Conservation (phyloP, 2,888 invertebrate genomes). For the Heliothis peltigera region DNA sequence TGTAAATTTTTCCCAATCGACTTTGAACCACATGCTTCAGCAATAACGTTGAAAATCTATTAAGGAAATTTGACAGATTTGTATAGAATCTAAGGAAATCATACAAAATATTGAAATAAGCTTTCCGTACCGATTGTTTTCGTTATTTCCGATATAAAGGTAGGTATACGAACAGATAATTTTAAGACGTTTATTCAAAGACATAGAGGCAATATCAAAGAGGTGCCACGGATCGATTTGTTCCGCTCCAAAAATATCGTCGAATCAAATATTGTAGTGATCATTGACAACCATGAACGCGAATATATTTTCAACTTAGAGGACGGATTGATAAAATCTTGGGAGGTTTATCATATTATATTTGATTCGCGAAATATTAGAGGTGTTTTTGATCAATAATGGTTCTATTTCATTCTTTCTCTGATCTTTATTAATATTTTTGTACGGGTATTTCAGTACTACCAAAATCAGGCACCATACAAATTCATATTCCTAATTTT, state of each 20-base stretch:
- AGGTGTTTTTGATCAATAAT: no score
- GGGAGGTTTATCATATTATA: background rate
- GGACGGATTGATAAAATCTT: constrained; percentile 2
- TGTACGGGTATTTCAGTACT: no score
- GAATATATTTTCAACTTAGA: constrained; percentile 39
- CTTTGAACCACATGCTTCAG: no score
- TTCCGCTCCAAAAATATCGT: constrained; percentile 43
- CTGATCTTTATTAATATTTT: no score
- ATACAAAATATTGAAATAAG: constrained; percentile 19
- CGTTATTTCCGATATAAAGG: constrained; percentile 21
- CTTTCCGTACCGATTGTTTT: constrained; percentile 29
- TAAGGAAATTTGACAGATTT: no score
- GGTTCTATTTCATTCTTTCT: no score
- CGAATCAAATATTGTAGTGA: constrained; percentile 53
- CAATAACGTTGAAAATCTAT: no score
- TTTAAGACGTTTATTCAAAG: constrained; percentile 41
- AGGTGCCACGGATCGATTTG: constrained; percentile 52
- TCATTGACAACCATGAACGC: constrained; percentile 33
- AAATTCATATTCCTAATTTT: no score
- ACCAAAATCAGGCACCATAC: no score
- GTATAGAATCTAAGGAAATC: no score
- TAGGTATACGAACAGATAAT: constrained; percentile 35
- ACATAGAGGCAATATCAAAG: constrained; percentile 47
- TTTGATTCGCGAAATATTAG: background rate
- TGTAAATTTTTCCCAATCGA: no score